Evolutionary conservation across 1,140 invertebrate species (phyloP), one percentile per base, ranked within the genome.

Genomic region (Vanessa tameamea): DNA sequence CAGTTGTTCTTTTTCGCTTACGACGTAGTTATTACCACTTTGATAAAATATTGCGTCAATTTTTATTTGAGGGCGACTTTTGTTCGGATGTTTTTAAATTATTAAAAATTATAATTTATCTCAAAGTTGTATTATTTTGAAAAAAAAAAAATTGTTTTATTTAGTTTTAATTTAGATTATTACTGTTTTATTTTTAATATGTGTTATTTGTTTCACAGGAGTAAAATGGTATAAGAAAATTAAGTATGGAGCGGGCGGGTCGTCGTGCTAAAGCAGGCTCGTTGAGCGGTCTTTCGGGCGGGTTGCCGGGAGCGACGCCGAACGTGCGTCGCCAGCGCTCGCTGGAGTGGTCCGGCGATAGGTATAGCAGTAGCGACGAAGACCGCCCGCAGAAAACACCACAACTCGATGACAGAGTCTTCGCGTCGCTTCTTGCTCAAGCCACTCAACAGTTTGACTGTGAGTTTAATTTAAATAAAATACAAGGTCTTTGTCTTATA

Each of bases 281-380:
- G 76, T 79, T 92, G 76, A 91, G 89, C 80, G 91, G 91, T 1
- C 72, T 92, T 71, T 84, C 88, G 5, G 89, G 88, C 23, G 82
- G 78, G n/a, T 63, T 80, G 43, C 76, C 73, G 37, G 84, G 84
- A 53, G 82, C 73, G 9, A 64, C 76, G 37, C 79, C 75, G 26
- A 76, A 76, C 61, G 89, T 95, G 82, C 93, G 95, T 67, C 93
- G 95, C 72, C 94, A 95, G 87, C 93, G 94, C 75, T 95, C 94
- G 83, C 91, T 95, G 47, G 94, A 95, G 91, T 95, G 95, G 95
- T 90, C 94, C 74, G 94, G 94, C 80, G 94, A 95, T 85, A 90
- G 94, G 64, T 95, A 95, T 83, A 95, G 95, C 83, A 95, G 95
- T 84, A 94, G 93, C 73, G 95, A 95, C 74, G 95, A 95, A 69